Conservation (phyloP, 35 echinoderm and acorn worm species). For the Hemicentrotus pulcherrimus region DNA sequence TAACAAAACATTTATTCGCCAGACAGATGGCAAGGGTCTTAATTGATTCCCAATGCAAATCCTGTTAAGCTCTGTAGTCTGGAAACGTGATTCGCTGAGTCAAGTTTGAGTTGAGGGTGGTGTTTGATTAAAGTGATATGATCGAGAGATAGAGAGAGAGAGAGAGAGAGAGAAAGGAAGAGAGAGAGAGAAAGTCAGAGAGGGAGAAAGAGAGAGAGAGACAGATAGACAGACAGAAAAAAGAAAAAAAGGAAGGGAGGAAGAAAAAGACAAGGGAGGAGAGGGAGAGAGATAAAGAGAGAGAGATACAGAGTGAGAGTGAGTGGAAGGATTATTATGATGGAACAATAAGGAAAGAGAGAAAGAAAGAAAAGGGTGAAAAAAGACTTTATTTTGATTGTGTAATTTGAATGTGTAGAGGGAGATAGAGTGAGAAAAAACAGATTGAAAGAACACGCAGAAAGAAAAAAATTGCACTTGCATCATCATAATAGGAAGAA, state of each 20-base stretch:
- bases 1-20: background rate
- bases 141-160: background rate
- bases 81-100: background rate
- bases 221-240: too few relatives aligned
- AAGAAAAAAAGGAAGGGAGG: too few relatives aligned
- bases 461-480: background rate
- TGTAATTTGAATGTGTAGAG: background rate
- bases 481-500: background rate
- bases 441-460: background rate
- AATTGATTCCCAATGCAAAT: constrained; percentile 12
- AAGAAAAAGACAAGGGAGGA: too few relatives aligned
- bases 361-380: too few relatives aligned
- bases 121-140: background rate
- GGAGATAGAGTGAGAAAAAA: background rate
- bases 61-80: background rate
- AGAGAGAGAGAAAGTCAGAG: background rate
- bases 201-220: too few relatives aligned
- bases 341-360: background rate
- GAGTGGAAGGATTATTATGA: too few relatives aligned
- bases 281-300: too few relatives aligned
- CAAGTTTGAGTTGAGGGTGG: background rate
- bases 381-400: background rate
- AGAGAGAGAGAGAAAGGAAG: background rate
- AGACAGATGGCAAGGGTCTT: background rate
- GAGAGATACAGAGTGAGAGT: too few relatives aligned